Conservation (phyloP, 2,113 vertebrate species). For the Larimichthys crocea region DNA sequence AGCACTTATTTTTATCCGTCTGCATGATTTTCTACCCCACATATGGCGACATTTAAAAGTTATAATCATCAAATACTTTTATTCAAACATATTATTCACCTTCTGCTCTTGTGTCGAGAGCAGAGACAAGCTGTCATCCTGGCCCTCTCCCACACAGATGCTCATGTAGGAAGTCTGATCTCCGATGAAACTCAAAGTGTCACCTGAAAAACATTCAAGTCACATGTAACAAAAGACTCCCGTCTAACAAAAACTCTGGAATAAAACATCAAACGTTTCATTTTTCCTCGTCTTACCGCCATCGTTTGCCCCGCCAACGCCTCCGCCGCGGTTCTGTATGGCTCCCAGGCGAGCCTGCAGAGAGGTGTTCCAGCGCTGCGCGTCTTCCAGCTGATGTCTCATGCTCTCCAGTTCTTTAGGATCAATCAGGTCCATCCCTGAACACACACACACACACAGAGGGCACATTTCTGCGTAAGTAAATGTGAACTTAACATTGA, state of each 20-base stretch:
- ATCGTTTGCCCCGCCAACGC: constrained; percentile 83
- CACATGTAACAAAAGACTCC: not conserved
- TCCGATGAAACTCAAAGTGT: constrained; percentile 89
- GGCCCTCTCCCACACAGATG: constrained; percentile 90
- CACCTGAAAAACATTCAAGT: constrained; percentile 80
- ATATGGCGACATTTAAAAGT: not conserved
- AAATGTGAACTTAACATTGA: too few relatives aligned
- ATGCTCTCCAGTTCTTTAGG: constrained; percentile 82
- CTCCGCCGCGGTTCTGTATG: constrained; percentile 84
- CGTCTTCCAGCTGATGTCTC: constrained; percentile 85
- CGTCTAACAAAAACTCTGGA: not conserved
- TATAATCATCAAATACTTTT: not conserved
- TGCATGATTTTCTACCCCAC: not conserved
- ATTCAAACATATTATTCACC: constrained; percentile 73
- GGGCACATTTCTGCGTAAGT: not conserved
- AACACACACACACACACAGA: constrained; percentile 9
- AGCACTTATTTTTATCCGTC: not conserved
- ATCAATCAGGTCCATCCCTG: constrained; percentile 71
- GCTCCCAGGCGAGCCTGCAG: constrained; percentile 85
- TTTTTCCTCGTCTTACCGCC: constrained; percentile 58
- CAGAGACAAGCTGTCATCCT: constrained; percentile 84
- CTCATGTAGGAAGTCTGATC: constrained; percentile 98
- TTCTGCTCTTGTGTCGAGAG: constrained; percentile 90
- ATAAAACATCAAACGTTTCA: not conserved
- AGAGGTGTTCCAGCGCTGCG: constrained; percentile 86